Evolutionary conservation across 2,797 vertebrate species (phyloP), one percentile per base, ranked within the genome.

Genomic region (Triplophysa bombifrons): DNA sequence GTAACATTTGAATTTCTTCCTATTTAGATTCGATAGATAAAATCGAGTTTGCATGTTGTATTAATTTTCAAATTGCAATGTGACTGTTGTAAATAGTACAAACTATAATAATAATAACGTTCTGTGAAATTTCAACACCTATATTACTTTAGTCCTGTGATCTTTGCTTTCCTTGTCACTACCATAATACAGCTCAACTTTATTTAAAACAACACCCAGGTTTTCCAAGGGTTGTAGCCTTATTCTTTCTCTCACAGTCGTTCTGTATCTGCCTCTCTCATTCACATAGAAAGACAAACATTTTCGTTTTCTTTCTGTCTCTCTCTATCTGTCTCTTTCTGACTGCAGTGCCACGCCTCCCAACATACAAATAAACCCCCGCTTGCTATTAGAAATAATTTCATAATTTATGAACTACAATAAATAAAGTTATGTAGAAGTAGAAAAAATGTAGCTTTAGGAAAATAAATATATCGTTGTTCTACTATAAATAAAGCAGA

Each of bases 261-360:
- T 8, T 38, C 34, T 11, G 41, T 11, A 9, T 44, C 8, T 44
- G 20, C n/a, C n/a, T 78, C 22, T 64, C 48, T 64, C 17, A 61
- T 25, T 41, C 9, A 73, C 19, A 25, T 34, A 17, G 12, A 4
- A 14, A 58, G 0, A 27, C 22, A 30, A 41, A 41, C 41, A 10
- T 10, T 11, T 41, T 41, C 44, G 60, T 56, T 72, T 65, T 53
- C 51, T 48, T 13, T 50, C 58, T 81, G 30, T 78, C 70, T 74
- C 9, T 70, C 65, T 53, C 51, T 38, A 13, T 50, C 58, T 75
- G 30, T 78, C 72, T 74, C 58, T 76, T 19, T 58, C 69, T 68
- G 73, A 69, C 83, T 83, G 81, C 85, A 83, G 83, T 86, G 85
- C 85, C 85, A 85, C 83, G 77, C 85, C 83, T 86, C 74, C 80